Percentiles rank a stretch among this genome's conserved stretches.
phyloP scores from a whole-genome alignment of 2,113 vertebrate species.

The Otus sunia region DNA sequence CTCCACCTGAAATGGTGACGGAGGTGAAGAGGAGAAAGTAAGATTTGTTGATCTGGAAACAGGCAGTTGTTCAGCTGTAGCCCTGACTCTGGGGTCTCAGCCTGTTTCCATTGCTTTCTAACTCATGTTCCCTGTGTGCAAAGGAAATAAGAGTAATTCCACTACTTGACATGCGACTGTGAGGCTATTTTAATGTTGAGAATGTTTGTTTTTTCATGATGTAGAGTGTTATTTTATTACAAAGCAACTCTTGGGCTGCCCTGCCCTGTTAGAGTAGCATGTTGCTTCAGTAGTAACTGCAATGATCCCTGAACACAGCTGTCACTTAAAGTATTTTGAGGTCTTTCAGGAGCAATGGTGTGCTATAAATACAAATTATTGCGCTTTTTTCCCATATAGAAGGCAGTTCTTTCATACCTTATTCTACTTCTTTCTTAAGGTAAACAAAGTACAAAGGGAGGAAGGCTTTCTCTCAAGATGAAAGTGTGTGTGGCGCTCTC shows the following conservation, averaged over 20 bases:
- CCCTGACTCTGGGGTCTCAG: neutral
- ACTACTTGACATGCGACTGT: neutral
- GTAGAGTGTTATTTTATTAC: neutral
- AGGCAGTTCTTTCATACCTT: neutral
- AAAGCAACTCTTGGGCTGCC: neutral
- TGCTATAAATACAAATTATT: neutral
- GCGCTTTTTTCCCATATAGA: neutral
- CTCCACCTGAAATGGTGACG: neutral
- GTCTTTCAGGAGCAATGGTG: neutral
- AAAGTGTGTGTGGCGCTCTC: neutral
- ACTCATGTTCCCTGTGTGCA: neutral
- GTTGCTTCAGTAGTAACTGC: neutral
- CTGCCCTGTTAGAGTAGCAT: neutral
- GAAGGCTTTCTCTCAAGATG: neutral
- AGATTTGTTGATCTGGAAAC: neutral
- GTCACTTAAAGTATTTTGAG: neutral
- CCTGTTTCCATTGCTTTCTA: neutral
- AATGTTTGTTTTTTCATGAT: neutral
- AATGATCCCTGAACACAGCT: neutral
- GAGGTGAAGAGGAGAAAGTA: neutral
- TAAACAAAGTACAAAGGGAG: neutral
- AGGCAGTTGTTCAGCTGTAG: neutral
- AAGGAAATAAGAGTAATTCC: neutral
- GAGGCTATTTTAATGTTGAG: neutral
- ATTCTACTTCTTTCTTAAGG: neutral